A percentile compares a stretch with the other conserved stretches of the same genome.
phyloP scores from a whole-genome alignment of 1,140 invertebrate species.

The Pseudomyrmex sp. region DNA sequence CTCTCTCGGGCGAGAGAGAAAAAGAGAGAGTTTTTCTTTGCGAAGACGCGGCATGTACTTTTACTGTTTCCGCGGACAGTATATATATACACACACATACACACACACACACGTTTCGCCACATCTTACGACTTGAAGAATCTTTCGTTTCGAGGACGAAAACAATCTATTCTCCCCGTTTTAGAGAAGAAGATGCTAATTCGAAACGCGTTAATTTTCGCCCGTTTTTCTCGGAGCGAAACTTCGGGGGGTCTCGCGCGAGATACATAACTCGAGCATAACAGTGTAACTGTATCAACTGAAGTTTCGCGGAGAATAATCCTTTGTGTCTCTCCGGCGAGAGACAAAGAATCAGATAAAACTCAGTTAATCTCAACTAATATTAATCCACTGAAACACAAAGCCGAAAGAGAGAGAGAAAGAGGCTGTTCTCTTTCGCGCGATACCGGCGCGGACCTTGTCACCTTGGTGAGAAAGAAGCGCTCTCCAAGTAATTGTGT shows the following conservation, averaged over 20 bases:
- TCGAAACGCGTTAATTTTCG: background rate
- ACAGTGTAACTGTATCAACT: background rate
- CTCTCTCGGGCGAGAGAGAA: background rate
- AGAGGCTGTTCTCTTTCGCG: background rate
- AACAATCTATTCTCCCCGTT: background rate
- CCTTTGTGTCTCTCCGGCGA: background rate
- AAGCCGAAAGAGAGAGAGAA: background rate
- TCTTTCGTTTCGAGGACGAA: background rate
- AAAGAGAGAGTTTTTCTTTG: background rate
- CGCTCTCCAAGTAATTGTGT: constrained; percentile 44
- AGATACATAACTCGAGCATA: background rate
- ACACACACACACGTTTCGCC: background rate
- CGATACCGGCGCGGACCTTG: background rate
- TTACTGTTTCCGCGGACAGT: background rate
- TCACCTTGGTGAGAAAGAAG: background rate
- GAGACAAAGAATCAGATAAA: constrained; percentile 9
- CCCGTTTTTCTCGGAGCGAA: background rate
- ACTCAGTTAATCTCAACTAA: background rate
- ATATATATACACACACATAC: too few species aligned
- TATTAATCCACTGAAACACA: background rate
- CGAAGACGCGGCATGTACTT: background rate
- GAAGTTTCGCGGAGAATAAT: constrained; percentile 19
- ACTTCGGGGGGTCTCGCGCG: too few species aligned
- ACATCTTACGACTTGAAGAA: background rate
- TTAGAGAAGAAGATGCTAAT: background rate